phyloP scores from a whole-genome alignment of 2,797 vertebrate species.

The Galagoides demidoff region DNA sequence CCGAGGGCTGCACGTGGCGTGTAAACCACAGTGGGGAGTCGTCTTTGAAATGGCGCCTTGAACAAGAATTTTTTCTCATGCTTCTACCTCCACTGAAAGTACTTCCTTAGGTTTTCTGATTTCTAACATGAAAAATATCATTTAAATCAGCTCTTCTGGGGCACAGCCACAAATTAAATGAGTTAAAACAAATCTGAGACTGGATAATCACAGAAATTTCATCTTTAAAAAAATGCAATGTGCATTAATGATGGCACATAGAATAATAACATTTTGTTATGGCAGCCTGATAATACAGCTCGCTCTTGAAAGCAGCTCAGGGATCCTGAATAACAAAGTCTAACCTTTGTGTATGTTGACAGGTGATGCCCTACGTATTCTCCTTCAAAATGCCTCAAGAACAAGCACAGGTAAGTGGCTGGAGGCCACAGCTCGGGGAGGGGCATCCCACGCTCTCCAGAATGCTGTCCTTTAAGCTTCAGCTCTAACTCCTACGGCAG shows the following conservation, averaged over 20 bases:
- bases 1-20: not conserved
- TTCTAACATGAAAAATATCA: constrained; percentile 8
- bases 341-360: not conserved
- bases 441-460: not conserved
- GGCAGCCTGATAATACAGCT: not conserved
- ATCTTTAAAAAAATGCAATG: not conserved
- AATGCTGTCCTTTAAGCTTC: not conserved
- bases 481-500: not conserved
- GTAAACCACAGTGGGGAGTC: not conserved
- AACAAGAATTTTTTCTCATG: not conserved
- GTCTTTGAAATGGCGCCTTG: not conserved
- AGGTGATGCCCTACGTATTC: constrained; percentile 58
- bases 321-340: not conserved
- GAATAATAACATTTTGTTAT: not conserved
- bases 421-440: not conserved
- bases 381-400: constrained; percentile 70
- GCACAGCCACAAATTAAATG: not conserved
- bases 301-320: not conserved
- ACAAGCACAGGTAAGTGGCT: constrained; percentile 68
- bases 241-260: not conserved
- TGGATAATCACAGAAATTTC: not conserved
- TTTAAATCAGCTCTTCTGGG: too few relatives aligned
- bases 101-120: not conserved
- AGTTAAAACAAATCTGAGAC: not conserved
- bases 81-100: not conserved